Evolutionary conservation across 2,888 invertebrate species (phyloP), one percentile per base, ranked within the genome.

Genomic region (Drosophila paucipuncta): DNA sequence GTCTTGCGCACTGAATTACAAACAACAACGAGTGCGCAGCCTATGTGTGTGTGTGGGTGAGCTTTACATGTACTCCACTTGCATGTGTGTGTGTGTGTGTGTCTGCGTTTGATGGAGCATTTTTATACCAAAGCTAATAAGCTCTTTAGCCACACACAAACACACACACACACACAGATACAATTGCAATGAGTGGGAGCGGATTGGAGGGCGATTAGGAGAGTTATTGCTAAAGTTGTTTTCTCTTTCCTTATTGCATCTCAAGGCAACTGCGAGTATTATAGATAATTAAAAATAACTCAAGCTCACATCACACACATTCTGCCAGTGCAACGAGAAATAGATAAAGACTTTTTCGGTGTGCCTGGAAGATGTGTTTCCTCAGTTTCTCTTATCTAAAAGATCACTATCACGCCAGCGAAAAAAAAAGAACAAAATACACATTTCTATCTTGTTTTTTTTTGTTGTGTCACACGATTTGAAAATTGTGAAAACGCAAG

Each of bases 51-150:
- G 35, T 47, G 18, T 59, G 16, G 49, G 53, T 52, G 52, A 47
- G 57, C 60, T 61, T 62, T 73, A 50, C 49, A 41, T 55, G 52
- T 50, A 50, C 28, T 18, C 11, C 28, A 30, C 43, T 11, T 37
- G 31, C 25, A 28, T 35, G 35, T 68, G 33, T 55, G 11, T 39
- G 41, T 55, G 11, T 43, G 43, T 50, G 30, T 30, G 35, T 70
- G 37, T 50, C 28, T 33, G n/a, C 50, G 25, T 35, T 60, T 66
- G 63, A 68, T 72, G 70, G 60, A 74, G 50, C 72, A 73, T 64
- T 77, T 86, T 55, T 68, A 73, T 78, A 78, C 86, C 78, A 47
- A 71, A 85, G 76, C 70, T 80, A 83, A 78, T 83, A 68, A 76
- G 73, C 59, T 86, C 62, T 72, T 76, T 54, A 31, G 5, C 22